Conservation (phyloP, 2,797 vertebrate genomes). For the Molossus molossus region DNA sequence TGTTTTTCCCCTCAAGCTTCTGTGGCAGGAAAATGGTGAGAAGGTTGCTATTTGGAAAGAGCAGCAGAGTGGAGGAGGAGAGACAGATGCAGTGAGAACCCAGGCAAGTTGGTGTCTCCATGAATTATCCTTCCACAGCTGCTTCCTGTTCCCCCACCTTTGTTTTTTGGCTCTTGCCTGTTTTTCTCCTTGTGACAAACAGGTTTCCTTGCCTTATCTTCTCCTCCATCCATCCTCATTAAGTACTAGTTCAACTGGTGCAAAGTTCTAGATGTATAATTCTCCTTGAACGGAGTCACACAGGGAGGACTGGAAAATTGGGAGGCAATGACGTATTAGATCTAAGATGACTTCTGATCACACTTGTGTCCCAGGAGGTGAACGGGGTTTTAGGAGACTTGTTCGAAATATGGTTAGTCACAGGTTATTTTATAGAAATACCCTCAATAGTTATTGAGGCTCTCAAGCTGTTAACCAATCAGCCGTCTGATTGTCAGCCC, state of each 20-base stretch:
- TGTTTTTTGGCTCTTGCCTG: not conserved
- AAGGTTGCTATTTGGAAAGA: not conserved
- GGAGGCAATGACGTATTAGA: not conserved
- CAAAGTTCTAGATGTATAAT: not conserved
- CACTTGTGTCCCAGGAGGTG: not conserved
- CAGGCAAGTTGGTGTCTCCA: not conserved
- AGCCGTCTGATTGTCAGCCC: conserved; percentile 56
- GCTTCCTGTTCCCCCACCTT: not conserved
- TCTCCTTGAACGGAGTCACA: conserved; percentile 1
- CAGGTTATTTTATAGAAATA: conserved; percentile 52
- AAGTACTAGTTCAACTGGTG: not conserved
- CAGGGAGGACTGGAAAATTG: not conserved
- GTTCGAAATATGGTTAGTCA: not conserved
- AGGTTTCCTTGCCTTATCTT: not conserved
- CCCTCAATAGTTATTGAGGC: conserved; percentile 53
- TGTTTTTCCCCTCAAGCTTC: not conserved
- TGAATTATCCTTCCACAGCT: not conserved
- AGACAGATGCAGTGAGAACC: not conserved
- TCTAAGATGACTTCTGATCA: not conserved
- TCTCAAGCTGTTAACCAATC: conserved; percentile 62
- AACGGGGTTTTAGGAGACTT: not conserved
- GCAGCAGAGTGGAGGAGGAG: no score
- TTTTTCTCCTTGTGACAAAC: not conserved
- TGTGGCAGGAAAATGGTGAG: not conserved
- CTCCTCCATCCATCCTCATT: not conserved